Evolutionary conservation across 2,113 vertebrate species (phyloP), one percentile per base, ranked within the genome.

Genomic region (Mugil cephalus): DNA sequence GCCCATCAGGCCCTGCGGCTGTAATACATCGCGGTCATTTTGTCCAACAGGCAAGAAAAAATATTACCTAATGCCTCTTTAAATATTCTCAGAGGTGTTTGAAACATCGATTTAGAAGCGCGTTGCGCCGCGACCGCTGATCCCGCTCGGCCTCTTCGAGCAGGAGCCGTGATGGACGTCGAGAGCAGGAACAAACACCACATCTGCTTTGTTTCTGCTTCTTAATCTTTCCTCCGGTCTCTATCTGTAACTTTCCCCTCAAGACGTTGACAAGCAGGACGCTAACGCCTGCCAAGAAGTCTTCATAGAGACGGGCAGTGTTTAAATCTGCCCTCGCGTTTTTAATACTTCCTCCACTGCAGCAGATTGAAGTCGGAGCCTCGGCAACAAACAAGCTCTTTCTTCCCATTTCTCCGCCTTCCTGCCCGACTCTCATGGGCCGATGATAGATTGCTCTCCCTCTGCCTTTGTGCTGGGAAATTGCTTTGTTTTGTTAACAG

Each of bases 401-500:
- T 55, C 79, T 71, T 69, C 65, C 66, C 78, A 75, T 54, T 85
- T 59, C 24, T 38, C 35, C 3, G 50, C 56, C 48, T 66, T 51
- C 63, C 64, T 73, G 59, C 60, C 77, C 8, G 58, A 15, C 59
- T 82, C 86, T 89, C 83, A 7, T 5, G 69, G 80, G 82, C 79
- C 48, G 66, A 64, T 91, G 91, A 93, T 91, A 83, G 89, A 92
- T 92, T 87, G 87, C 86, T 86, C 82, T 79, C 74, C 70, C 81
- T 59, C 82, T 75, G 75, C 80, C 79, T 89, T 83, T 82, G 83
- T 88, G 85, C 82, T 56, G 68, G 84, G 83, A 91, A 91, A 92
- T 91, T 89, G 84, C 86, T 88, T 91, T 92, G 88, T 91, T 91
- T 92, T 90, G 88, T 91, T 88, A 90, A 88, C 80, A 82, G 78